phyloP scores from a whole-genome alignment of 2,888 invertebrate species.

The Lasioglossum morio region DNA sequence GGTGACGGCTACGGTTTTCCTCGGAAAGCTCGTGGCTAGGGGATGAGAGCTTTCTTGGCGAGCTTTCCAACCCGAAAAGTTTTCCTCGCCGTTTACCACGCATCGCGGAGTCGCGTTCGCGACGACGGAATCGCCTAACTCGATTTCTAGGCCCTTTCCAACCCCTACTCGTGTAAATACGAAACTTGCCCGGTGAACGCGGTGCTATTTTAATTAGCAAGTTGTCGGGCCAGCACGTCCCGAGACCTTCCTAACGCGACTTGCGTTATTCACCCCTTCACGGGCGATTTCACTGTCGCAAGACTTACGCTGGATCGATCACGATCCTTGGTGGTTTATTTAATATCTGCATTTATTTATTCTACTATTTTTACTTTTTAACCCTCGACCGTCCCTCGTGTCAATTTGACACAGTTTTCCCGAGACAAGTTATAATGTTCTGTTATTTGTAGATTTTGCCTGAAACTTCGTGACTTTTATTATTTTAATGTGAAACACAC shows the following conservation, averaged over 20 bases:
- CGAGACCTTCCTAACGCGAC: neutral
- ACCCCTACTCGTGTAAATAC: constrained; percentile 63
- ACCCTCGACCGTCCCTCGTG: no score
- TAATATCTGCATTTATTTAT: no score
- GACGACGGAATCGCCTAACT: constrained; percentile 51
- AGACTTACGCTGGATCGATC: neutral
- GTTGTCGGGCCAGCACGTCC: neutral
- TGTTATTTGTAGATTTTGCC: no score
- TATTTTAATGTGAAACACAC: no score
- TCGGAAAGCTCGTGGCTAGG: constrained; percentile 21
- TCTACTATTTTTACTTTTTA: no score
- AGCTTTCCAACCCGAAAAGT: constrained; percentile 33
- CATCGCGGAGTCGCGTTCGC: constrained; percentile 28
- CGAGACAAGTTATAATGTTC: no score
- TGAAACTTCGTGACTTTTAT: no score
- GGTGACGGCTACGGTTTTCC: constrained; percentile 41
- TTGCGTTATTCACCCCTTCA: neutral
- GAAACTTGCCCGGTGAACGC: constrained; percentile 45
- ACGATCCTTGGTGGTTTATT: neutral
- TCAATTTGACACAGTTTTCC: no score
- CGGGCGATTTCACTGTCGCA: neutral
- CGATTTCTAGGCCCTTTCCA: constrained; percentile 56
- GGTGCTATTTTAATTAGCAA: constrained; percentile 63
- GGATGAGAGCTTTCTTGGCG: constrained; percentile 41
- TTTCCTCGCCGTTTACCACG: constrained; percentile 7